Evolutionary conservation across 2,888 invertebrate genomes (phyloP).

Genomic region (Geotrupes spiniger): DNA sequence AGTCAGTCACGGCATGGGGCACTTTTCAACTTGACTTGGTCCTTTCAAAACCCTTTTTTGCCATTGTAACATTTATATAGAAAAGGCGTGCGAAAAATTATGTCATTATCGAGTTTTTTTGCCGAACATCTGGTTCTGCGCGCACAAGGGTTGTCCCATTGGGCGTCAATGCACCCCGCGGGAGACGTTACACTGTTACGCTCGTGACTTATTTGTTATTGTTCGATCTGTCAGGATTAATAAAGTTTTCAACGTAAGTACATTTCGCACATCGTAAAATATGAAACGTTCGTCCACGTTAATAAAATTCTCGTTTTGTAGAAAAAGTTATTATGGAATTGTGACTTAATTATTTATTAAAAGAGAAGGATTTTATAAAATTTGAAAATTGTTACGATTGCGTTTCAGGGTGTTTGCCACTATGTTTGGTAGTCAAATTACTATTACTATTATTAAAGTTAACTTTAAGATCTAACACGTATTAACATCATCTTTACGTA

Average conservation of each 20-base stretch:
- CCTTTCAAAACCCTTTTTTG: slow-evolving; percentile 15
- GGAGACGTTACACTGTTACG: slow-evolving; percentile 21
- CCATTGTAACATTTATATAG: slow-evolving; percentile 39
- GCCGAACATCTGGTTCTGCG: slow-evolving; percentile 14
- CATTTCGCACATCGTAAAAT: too few relatives aligned
- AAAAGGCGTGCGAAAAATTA: slow-evolving; percentile 45
- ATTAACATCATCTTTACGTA: too few relatives aligned
- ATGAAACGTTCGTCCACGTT: too few relatives aligned
- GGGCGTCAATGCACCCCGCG: slow-evolving; percentile 30
- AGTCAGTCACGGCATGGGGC: slow-evolving; percentile 6
- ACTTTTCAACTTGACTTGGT: slow-evolving; percentile 9
- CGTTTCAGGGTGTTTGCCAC: too few relatives aligned
- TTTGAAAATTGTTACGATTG: too few relatives aligned
- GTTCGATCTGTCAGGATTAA: slow-evolving; percentile 32
- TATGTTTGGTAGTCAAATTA: too few relatives aligned
- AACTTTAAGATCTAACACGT: too few relatives aligned
- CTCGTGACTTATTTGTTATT: slow-evolving; percentile 29
- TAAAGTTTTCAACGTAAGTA: slow-evolving; percentile 27
- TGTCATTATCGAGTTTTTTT: slow-evolving; percentile 41
- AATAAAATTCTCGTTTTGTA: too few relatives aligned
- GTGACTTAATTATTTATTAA: too few relatives aligned
- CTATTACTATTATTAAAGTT: too few relatives aligned
- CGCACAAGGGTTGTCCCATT: slow-evolving; percentile 13
- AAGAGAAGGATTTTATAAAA: too few relatives aligned
- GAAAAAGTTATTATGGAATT: too few relatives aligned